A percentile compares a stretch with the other conserved stretches of the same genome.
phyloP scores from a whole-genome alignment of 2,888 invertebrate species.

The Eupelmus urozonus region DNA sequence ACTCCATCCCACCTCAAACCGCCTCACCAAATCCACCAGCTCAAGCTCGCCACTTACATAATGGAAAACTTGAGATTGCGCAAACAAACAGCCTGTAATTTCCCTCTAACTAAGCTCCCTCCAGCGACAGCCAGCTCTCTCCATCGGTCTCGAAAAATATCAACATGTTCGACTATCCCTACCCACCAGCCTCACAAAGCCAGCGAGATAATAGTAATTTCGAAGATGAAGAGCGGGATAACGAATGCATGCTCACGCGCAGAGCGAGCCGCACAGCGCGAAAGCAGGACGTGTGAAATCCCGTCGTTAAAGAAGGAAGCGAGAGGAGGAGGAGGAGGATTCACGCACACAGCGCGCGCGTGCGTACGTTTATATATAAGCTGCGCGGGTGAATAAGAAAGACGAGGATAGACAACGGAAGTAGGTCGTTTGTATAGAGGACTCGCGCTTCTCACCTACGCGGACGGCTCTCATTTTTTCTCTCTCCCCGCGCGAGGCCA shows the following conservation, averaged over 20 bases:
- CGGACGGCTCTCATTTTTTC: not conserved
- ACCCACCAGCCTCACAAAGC: too few species aligned
- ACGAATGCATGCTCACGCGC: conserved; percentile 53
- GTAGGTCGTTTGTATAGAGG: conserved; percentile 50
- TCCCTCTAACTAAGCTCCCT: not conserved
- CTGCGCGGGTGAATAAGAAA: conserved; percentile 15
- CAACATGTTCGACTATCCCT: too few species aligned
- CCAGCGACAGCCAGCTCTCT: not conserved
- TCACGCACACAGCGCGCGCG: not conserved
- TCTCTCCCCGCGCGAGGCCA: too few species aligned
- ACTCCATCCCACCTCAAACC: too few species aligned
- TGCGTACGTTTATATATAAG: conserved; percentile 24
- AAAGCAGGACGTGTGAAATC: conserved; percentile 64
- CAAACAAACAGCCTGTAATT: conserved; percentile 12
- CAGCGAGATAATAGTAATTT: conserved; percentile 58
- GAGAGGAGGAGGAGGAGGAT: conserved; percentile 38
- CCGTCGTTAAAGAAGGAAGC: conserved; percentile 60
- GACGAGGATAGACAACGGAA: conserved; percentile 37
- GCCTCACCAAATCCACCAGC: too few species aligned
- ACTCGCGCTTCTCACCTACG: not conserved
- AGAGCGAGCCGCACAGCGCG: conserved; percentile 22
- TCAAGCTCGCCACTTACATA: too few species aligned
- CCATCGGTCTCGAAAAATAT: not conserved
- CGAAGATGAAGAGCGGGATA: conserved; percentile 55
- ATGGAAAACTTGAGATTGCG: too few species aligned